These are phyloP conservation scores for Hemicentrotus pulcherrimus DNA, from an alignment of 35 echinoderm and acorn worm genomes.

Conservation along the genomic window DNA sequence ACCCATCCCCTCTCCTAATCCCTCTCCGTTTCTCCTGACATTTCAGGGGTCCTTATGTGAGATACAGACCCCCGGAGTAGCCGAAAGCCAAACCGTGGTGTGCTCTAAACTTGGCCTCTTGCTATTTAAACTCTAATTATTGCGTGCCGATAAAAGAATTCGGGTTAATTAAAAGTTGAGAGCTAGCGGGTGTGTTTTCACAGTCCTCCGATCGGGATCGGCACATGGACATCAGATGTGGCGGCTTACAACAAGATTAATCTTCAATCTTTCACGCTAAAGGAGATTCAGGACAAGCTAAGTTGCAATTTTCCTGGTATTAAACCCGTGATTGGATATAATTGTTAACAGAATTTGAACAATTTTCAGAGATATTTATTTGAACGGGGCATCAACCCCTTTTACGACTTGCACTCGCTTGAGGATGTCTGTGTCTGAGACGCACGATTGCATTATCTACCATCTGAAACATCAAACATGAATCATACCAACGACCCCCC, in stretches of 20 bases:
- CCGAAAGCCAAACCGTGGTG: not conserved
- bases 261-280: constrained; percentile 18
- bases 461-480: constrained; percentile 3
- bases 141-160: constrained; percentile 38
- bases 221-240: constrained; percentile 39
- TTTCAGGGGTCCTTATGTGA: not conserved
- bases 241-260: constrained; percentile 10
- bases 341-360: not conserved
- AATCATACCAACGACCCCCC: not conserved
- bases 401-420: not conserved
- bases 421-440: not conserved
- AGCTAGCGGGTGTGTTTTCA: constrained; percentile 31
- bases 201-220: not conserved
- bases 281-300: not conserved
- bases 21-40: constrained; percentile 28
- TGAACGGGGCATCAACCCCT: not conserved
- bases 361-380: not conserved
- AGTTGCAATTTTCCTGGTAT: not conserved
- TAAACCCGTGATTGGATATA: not conserved
- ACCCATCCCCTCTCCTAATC: not conserved
- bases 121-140: constrained; percentile 47
- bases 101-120: constrained; percentile 27
- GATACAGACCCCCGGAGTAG: constrained; percentile 33
- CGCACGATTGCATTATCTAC: not conserved
- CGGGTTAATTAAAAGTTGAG: constrained; percentile 39